Evolutionary conservation across 1,140 invertebrate species (phyloP), one percentile per base, ranked within the genome.

Genomic region (Drosophila ohnishii): DNA sequence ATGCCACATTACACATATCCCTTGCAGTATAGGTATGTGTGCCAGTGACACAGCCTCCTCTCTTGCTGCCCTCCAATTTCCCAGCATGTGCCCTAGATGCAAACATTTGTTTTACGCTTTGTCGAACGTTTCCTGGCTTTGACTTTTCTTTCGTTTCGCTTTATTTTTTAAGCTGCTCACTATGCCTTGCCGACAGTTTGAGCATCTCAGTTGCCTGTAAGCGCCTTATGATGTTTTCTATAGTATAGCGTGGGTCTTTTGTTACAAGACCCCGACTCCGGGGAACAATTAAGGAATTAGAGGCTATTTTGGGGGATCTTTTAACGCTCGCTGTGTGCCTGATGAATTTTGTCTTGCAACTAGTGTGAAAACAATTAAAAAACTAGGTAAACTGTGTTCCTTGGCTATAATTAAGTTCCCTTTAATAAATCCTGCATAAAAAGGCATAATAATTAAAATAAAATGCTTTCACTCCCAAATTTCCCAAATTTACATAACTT

Each of bases 71-170:
- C 34, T 3, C 22, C 28, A 13, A 37, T 37, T 30, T 40, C 5
- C 37, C 10, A 19, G 5, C 19, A 9, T 14, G 16, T 28, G 32
- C 48, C 34, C 37, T 40, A 35, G n/a, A 59, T 48, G 55, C 51
- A 74, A 74, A 74, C 62, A 69, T 69, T 80, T 75, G 58, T 74
- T 61, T 79, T 67, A 50, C 47, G 40, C 53, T 75, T 63, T 63
- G 35, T 59, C 19, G 19, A 65, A 74, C 61, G 53, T 37, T 61
- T 44, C 16, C 16, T n/a, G 8, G 14, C 14, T 10, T 28, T 69
- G 47, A 53, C 61, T 65, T 51, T 35, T 39, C 34, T 40, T 57
- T 40, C 9, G 8, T 25, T 50, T 56, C 13, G 8, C 13, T 19
- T 16, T 39, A 40, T 45, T 63, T 39, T 60, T 10, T 34, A 56